Percentiles rank a stretch among this genome's conserved stretches.
phyloP scores from a whole-genome alignment of 2,113 vertebrate genomes.

The Ochotona curzoniae region DNA sequence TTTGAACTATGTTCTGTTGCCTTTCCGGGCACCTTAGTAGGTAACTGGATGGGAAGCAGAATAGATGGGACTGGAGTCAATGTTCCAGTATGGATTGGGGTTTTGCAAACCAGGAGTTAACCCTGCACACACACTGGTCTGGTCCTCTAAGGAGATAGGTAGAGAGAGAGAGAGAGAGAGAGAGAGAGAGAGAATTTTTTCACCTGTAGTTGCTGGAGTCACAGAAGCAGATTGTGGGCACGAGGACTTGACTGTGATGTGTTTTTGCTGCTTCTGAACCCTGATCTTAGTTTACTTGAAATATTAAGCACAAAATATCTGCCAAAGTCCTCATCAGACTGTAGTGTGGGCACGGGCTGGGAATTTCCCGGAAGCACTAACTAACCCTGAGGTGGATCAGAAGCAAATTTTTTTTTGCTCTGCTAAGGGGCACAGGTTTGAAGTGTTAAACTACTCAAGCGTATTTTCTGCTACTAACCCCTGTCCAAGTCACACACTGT shows the following conservation, averaged over 20 bases:
- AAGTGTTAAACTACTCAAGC: constrained; percentile 3
- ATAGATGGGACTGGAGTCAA: too few relatives aligned
- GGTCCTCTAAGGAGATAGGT: too few relatives aligned
- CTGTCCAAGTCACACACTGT: background rate
- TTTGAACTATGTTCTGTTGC: too few relatives aligned
- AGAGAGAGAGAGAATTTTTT: background rate
- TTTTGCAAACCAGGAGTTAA: too few relatives aligned
- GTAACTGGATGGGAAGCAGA: too few relatives aligned
- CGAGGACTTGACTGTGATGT: background rate
- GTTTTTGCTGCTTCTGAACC: background rate
- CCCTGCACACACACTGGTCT: too few relatives aligned
- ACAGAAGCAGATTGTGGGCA: background rate
- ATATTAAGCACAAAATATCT: background rate
- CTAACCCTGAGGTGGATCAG: background rate
- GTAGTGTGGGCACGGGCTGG: too few relatives aligned
- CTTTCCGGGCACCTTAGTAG: too few relatives aligned
- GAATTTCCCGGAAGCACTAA: background rate
- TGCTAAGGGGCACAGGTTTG: background rate
- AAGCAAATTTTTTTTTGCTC: background rate
- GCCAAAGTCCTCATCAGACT: background rate
- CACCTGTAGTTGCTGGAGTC: background rate
- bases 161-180: too few relatives aligned
- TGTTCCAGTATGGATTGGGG: too few relatives aligned
- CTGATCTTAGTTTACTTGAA: background rate
- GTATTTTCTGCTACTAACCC: background rate